These are phyloP conservation scores for Ptychochromis oligacanthus DNA, from an alignment of 2,113 vertebrate genomes.

Conservation along the genomic window DNA sequence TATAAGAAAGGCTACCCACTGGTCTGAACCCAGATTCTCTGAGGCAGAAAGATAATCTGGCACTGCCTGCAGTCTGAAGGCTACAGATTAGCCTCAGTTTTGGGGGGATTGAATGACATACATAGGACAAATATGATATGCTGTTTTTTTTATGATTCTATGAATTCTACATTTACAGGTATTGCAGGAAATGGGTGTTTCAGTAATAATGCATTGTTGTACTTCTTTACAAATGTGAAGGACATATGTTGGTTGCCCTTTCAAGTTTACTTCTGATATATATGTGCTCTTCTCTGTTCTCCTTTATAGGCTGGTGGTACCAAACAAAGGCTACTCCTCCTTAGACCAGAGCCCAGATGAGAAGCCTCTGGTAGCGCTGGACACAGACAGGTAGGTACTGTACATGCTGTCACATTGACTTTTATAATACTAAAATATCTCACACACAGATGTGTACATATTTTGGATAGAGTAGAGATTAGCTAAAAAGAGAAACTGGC, in stretches of 20 bases:
- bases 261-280: neutral
- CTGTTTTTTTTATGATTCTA: neutral
- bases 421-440: neutral
- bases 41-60: constrained; percentile 56
- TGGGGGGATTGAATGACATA: neutral
- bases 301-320: constrained; percentile 90
- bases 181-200: neutral
- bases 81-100: constrained; percentile 54
- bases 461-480: neutral
- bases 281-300: neutral
- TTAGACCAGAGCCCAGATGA: constrained; percentile 98
- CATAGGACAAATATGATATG: neutral
- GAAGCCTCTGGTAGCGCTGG: constrained; percentile 96
- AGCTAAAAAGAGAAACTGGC: neutral
- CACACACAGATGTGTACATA: neutral
- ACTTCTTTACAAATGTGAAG: neutral
- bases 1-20: constrained; percentile 52
- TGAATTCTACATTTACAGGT: neutral
- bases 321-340: constrained; percentile 98
- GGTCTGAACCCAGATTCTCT: constrained; percentile 38
- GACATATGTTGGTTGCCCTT: neutral
- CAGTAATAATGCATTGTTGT: neutral
- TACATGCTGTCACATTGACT: neutral
- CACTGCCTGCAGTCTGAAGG: constrained; percentile 25
- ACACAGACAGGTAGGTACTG: constrained; percentile 94